Conservation (phyloP, 1,140 invertebrate genomes). For the Amyelois transitella region DNA sequence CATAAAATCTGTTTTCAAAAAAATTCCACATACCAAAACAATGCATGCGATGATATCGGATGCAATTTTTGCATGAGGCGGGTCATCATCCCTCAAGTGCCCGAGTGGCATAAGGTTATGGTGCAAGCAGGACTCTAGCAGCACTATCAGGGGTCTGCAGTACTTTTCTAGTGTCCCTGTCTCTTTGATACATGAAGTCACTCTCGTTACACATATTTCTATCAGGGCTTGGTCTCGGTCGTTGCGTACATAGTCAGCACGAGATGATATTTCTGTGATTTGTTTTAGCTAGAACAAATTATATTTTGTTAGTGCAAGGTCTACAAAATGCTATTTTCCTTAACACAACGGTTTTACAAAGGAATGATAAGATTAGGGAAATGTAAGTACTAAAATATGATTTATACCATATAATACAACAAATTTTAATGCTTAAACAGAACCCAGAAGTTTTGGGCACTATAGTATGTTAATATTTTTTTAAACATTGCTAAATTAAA, state of each 20-base stretch:
- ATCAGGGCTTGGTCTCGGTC: slow-evolving; percentile 95
- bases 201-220: slow-evolving; percentile 92
- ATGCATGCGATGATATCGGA: slow-evolving; percentile 95
- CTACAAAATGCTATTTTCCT: no score
- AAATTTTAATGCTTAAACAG: no score
- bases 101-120: slow-evolving; percentile 87
- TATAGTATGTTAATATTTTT: no score
- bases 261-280: slow-evolving; percentile 87
- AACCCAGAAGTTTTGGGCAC: no score
- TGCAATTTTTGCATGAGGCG: slow-evolving; percentile 96
- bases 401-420: no score
- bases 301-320: not conserved
- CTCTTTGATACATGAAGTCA: slow-evolving; percentile 92
- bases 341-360: no score
- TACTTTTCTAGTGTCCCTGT: slow-evolving; percentile 91
- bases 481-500: no score
- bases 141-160: slow-evolving; percentile 84
- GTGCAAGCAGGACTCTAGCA: slow-evolving; percentile 90
- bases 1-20: no score
- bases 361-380: no score
- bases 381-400: no score
- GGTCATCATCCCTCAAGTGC: slow-evolving; percentile 85
- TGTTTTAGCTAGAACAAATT: slow-evolving; percentile 76
- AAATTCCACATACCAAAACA: slow-evolving; percentile 82
- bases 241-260: slow-evolving; percentile 87